phyloP scores from a whole-genome alignment of 2,888 invertebrate species.

The Orthosia gothica region DNA sequence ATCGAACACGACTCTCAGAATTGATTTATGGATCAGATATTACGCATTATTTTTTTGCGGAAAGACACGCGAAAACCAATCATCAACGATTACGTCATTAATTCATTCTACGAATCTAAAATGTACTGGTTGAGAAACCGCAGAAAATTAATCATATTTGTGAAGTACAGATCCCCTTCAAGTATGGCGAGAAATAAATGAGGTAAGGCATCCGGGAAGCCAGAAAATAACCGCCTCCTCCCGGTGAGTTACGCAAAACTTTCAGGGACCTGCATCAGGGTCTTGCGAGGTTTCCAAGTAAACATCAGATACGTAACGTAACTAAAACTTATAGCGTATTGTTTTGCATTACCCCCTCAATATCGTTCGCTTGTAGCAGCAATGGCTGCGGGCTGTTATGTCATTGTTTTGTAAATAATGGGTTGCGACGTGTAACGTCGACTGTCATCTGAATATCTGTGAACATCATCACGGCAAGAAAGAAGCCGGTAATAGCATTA shows the following conservation, averaged over 20 bases:
- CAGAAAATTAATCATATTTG: slow-evolving; percentile 7
- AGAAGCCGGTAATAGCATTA: not conserved
- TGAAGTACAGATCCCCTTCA: not conserved
- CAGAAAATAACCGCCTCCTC: slow-evolving; percentile 4
- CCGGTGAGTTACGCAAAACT: not conserved
- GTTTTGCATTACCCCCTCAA: slow-evolving; percentile 29
- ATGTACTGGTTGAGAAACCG: slow-evolving; percentile 23
- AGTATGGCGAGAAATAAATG: not conserved
- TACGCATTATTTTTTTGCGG: slow-evolving; percentile 18
- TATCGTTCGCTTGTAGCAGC: slow-evolving; percentile 39
- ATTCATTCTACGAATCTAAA: slow-evolving; percentile 34
- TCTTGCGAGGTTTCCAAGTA: not conserved
- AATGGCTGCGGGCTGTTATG: slow-evolving; percentile 52
- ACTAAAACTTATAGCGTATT: slow-evolving; percentile 14
- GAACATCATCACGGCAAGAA: slow-evolving; percentile 8
- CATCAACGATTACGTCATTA: slow-evolving; percentile 33
- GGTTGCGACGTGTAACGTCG: slow-evolving; percentile 10
- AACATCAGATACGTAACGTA: not conserved
- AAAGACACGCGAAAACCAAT: slow-evolving; percentile 25
- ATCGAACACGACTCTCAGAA: not conserved
- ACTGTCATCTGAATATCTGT: slow-evolving; percentile 29
- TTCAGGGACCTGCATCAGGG: not conserved
- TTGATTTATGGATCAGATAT: slow-evolving; percentile 6
- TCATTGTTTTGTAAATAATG: slow-evolving; percentile 60
- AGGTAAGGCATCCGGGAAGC: not conserved